phyloP scores from a whole-genome alignment of 2,113 vertebrate genomes.

The Coregonus clupeaformis region DNA sequence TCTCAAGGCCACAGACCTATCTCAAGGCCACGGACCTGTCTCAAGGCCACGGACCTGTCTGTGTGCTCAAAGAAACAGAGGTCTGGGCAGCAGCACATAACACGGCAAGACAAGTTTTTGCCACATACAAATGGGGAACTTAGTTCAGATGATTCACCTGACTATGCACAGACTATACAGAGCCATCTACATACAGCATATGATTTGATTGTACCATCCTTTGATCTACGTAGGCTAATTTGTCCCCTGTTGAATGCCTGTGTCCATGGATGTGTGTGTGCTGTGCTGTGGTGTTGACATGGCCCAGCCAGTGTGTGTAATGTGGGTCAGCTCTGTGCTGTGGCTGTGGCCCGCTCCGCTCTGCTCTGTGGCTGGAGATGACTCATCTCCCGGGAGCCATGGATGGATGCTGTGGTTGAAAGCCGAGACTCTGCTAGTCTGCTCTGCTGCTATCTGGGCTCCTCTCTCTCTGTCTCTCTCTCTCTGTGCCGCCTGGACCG shows the following conservation, averaged over 20 bases:
- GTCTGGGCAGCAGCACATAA: no score
- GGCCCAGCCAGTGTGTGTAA: background rate
- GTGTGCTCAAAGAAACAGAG: no score
- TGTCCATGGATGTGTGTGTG: background rate
- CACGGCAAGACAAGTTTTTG: no score
- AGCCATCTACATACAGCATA: no score
- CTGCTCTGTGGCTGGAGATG: background rate
- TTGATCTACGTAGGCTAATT: background rate
- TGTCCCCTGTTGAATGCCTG: background rate
- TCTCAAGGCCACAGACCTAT: no score
- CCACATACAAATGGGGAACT: no score
- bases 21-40: background rate
- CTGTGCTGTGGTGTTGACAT: background rate
- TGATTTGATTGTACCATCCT: background rate
- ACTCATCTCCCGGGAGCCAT: slow-evolving; percentile 5
- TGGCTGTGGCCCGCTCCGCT: no score
- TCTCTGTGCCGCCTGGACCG: background rate
- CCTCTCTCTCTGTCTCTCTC: background rate
- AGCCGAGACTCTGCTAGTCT: background rate
- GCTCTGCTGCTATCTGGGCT: background rate
- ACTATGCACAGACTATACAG: no score
- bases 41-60: no score
- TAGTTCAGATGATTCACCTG: no score
- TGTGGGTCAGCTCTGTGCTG: slow-evolving; percentile 1
- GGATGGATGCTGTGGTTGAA: background rate